These are phyloP conservation scores for Pedicia rivosa DNA, from an alignment of 2,888 invertebrate species.

Conservation along the genomic window DNA sequence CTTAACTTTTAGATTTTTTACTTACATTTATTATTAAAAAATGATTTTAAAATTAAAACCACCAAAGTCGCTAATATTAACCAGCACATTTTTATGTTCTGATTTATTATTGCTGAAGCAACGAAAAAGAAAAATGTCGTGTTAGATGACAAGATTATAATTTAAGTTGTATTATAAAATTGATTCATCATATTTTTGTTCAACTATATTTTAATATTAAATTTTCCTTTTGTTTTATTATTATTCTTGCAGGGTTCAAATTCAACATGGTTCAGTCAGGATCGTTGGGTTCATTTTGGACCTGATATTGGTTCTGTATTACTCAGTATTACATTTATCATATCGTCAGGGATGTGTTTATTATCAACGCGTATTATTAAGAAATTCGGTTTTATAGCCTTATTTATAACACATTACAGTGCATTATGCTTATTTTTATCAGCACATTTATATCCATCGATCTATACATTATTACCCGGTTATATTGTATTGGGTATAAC, in stretches of 20 bases:
- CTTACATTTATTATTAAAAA: no score
- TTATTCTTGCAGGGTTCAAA: conserved; percentile 23
- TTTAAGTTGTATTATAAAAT: not conserved
- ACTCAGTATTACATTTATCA: conserved; percentile 41
- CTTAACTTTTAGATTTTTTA: no score
- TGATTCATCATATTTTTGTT: no score
- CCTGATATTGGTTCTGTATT: conserved; percentile 41
- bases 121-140: no score
- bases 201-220: not conserved
- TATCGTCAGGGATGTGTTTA: conserved; percentile 40
- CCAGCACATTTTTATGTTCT: no score
- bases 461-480: conserved; percentile 36
- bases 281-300: conserved; percentile 27
- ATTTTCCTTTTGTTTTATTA: not conserved
- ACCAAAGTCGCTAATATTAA: no score
- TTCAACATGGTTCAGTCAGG: conserved; percentile 29
- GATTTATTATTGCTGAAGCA: no score
- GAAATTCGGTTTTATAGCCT: conserved; percentile 34
- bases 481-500: conserved; percentile 40
- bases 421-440: conserved; percentile 41
- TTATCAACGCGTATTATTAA: conserved; percentile 36
- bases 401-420: conserved; percentile 34
- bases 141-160: no score
- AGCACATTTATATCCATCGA: conserved; percentile 39
- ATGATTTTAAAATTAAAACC: no score